These are phyloP conservation scores for Nesospiza acunhae DNA, from an alignment of 2,113 vertebrate species.

Conservation along the genomic window DNA sequence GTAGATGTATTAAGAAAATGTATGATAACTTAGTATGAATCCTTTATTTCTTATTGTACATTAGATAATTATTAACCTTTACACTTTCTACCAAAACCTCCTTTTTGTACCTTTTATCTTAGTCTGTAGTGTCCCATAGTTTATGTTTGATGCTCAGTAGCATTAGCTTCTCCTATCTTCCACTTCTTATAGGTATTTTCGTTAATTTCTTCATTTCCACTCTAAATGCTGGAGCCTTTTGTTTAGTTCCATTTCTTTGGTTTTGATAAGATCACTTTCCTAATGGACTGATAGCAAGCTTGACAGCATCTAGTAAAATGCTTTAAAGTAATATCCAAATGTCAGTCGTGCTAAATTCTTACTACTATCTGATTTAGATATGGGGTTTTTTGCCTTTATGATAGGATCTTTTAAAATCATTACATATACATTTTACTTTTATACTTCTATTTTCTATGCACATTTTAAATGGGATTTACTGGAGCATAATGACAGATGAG, in stretches of 20 bases:
- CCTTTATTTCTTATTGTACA: background rate
- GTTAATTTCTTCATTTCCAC: background rate
- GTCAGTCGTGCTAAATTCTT: background rate
- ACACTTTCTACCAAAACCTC: background rate
- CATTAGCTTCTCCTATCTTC: background rate
- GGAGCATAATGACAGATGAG: background rate
- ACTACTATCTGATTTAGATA: background rate
- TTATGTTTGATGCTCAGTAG: background rate
- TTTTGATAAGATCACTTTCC: background rate
- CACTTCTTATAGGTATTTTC: background rate
- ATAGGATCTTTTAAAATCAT: background rate
- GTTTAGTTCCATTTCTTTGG: background rate
- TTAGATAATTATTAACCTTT: background rate
- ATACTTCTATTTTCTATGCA: background rate
- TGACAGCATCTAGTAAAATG: background rate
- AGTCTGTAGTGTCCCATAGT: background rate
- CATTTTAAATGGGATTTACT: background rate
- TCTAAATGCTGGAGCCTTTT: background rate
- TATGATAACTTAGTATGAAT: fast-evolving
- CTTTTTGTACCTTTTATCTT: background rate
- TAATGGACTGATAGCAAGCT: background rate
- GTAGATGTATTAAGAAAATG: background rate
- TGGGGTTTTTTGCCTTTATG: background rate
- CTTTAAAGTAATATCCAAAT: background rate
- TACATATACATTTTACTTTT: background rate